A percentile compares a stretch with the other conserved stretches of the same genome.
These are phyloP conservation scores for Hipparchia semele DNA, from an alignment of 2,888 invertebrate species.

Conservation along the genomic window DNA sequence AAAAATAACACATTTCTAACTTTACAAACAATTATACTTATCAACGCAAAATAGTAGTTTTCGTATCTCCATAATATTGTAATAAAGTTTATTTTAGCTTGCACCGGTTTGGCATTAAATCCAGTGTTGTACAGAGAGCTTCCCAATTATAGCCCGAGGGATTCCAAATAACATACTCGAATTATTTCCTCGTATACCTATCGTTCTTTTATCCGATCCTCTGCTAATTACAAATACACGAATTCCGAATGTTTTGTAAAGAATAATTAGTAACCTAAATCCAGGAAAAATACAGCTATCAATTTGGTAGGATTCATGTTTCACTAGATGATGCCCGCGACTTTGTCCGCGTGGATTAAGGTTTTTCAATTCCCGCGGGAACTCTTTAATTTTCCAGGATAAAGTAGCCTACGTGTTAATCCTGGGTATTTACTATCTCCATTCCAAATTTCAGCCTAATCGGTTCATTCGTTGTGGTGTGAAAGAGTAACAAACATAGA, in stretches of 20 bases:
- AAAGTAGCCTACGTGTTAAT: too few relatives aligned
- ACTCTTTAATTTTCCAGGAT: too few relatives aligned
- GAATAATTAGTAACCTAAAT: conserved; percentile 11
- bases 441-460: too few relatives aligned
- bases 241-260: conserved; percentile 24
- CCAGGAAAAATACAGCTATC: not conserved
- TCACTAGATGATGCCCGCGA: too few relatives aligned
- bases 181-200: conserved; percentile 53
- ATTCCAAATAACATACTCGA: conserved; percentile 61
- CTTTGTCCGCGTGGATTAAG: too few relatives aligned
- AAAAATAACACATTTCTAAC: conserved; percentile 24
- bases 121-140: conserved; percentile 17
- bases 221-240: conserved; percentile 55
- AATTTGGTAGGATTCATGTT: too few relatives aligned
- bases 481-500: too few relatives aligned
- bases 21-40: not conserved
- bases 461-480: too few relatives aligned
- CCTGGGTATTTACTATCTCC: too few relatives aligned
- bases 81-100: conserved; percentile 23
- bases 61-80: conserved; percentile 11
- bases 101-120: not conserved
- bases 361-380: too few relatives aligned
- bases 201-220: conserved; percentile 58
- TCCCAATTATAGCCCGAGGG: conserved; percentile 53
- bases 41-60: conserved; percentile 1